Evolutionary conservation across 2,888 invertebrate species (phyloP), one percentile per base, ranked within the genome.

Genomic region (Scaptomyza tumidula): DNA sequence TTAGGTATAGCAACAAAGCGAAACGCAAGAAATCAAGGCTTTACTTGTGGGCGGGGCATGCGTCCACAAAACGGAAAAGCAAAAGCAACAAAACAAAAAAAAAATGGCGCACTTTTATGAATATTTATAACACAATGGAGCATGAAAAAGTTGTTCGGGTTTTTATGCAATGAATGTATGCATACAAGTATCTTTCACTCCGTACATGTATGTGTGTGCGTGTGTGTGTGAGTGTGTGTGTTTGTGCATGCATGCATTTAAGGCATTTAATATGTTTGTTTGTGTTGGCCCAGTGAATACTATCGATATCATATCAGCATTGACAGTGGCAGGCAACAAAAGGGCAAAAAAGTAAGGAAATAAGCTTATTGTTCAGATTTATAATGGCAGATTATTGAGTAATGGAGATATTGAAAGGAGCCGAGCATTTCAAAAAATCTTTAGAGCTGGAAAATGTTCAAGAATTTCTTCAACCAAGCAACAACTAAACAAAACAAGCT

Each of bases 51-150:
- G 66, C 64, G 67, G 59, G 57, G 33, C 50, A 35, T 39, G 66
- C 66, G 67, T 50, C 50, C 50, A 52, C 37, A 69, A 80, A 64
- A 63, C 16, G 9, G 53, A 43, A 48, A 29, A 31, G 33, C 16
- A 14, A 6, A 35, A 19, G 7, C 5, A 35, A 35, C 13, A 33
- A 9, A 33, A 33, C 31, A 31, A 69, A 66, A 61, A 65, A 61
- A 65, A 66, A 72, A 56, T 62, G 31, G 54, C 45, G 58, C 68
- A 50, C 61, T 76, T 88, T 88, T 88, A 88, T 88, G 88, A 84
- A 84, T 88, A 88, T 84, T 84, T 84, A 84, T 88, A 88, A 86
- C 86, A 80, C 78, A 84, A 88, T 88, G 88, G 69, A 82, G 83
- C 78, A 87, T 87, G 71, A 79, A 87, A 86, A 84, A 84, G 73